Base-by-base conservation (phyloP, 2,113 vertebrate genomes). In the Epinephelus moara region DNA sequence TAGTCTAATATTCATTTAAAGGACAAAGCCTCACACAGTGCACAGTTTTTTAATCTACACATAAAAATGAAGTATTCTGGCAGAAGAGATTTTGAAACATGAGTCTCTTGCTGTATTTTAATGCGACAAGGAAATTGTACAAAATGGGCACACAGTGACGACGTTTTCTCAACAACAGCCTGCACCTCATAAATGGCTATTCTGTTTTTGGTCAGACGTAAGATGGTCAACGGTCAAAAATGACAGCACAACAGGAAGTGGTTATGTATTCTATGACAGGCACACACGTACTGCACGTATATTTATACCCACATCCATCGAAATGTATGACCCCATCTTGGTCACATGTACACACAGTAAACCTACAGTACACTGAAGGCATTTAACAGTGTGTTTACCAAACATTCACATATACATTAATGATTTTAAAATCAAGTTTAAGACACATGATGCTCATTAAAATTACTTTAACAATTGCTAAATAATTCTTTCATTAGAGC, bases 341-440 rank as follows among this genome's bases (percentile, higher is more conserved):
- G 68, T 63, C 59, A 82, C 67, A 67, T 85, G 59, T 78, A 78
- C 85, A 82, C 77, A 67, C 37, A 78, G 60, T 81, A 56, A 75
- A 70, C 79, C 64, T 42, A 87, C 61, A 53, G 81, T 70, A 79
- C 37, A 78, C 64, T 74, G 63, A 80, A 85, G 76, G 81, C 62
- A 67, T 72, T 82, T 79, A 45, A 84, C 66, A 82, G 59, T 85
- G 81, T 81, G 74, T 76, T 63, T 37, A 75, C 62, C 56, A 60
- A 67, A 91, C 87, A 93, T 85, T 87, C 86, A 91, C 82, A 76
- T 68, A 59, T 55, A 91, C 75, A 88, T 86, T 53, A 72, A 81
- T 60, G 27, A 71, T 63, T 59, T 71, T 11, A 59, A 82, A 82
- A 69, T 82, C 52, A 85, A 84, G 33, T 69, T 82, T 60, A 85